phyloP scores from a whole-genome alignment of 2,888 invertebrate genomes.

The Pseudoips prasinana region DNA sequence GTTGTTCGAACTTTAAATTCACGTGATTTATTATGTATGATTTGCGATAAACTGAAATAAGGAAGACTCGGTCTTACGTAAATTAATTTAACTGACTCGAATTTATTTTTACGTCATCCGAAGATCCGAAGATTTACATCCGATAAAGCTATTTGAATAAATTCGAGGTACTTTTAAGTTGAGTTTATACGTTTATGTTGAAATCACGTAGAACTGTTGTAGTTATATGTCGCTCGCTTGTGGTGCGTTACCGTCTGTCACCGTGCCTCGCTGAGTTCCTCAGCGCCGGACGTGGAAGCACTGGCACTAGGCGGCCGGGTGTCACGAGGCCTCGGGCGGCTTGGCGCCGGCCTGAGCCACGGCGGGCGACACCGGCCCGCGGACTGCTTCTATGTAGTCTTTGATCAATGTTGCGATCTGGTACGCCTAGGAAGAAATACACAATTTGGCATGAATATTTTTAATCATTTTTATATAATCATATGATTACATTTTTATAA shows the following conservation, averaged over 20 bases:
- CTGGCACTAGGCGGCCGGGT: constrained; percentile 77
- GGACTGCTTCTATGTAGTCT: constrained; percentile 86
- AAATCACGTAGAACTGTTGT: constrained; percentile 17
- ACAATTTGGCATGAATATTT: too few relatives aligned
- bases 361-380: constrained; percentile 75
- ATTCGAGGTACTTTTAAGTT: too few relatives aligned
- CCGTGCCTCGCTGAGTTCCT: constrained; percentile 10
- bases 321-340: constrained; percentile 59
- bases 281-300: constrained; percentile 78
- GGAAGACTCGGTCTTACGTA: constrained; percentile 25
- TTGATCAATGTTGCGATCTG: constrained; percentile 96
- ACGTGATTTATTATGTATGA: constrained; percentile 23
- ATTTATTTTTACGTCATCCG: constrained; percentile 6
- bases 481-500: too few relatives aligned
- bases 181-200: constrained; percentile 1
- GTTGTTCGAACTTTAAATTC: constrained; percentile 7
- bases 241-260: constrained; percentile 1
- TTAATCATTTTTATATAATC: too few relatives aligned
- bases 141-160: too few relatives aligned
- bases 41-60: constrained; percentile 13
- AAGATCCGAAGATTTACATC: too few relatives aligned
- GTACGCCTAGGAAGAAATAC: constrained; percentile 88
- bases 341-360: constrained; percentile 46
- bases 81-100: constrained; percentile 17
- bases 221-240: constrained; percentile 13